phyloP scores from a whole-genome alignment of 2,888 invertebrate genomes.

The Dioctria rufipes region DNA sequence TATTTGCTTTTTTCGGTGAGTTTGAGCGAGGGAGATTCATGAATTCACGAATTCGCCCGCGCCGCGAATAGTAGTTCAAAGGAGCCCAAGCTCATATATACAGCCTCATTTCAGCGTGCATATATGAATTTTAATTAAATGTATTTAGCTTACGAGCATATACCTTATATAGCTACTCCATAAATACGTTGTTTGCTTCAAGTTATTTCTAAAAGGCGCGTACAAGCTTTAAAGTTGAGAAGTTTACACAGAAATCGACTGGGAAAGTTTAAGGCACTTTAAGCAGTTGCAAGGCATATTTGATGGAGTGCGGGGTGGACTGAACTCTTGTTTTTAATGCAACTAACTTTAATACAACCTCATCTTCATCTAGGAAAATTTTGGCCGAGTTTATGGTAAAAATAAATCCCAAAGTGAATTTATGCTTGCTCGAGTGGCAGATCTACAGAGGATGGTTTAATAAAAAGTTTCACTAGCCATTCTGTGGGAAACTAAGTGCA shows the following conservation, averaged over 20 bases:
- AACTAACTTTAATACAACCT: conserved; percentile 40
- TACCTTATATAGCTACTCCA: conserved; percentile 4
- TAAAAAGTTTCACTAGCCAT: conserved; percentile 42
- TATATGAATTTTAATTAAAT: conserved; percentile 56
- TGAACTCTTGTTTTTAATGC: conserved; percentile 42
- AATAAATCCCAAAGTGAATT: conserved; percentile 40
- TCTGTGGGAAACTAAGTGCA: neutral
- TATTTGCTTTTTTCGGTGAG: conserved; percentile 12
- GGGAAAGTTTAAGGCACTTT: conserved; percentile 37
- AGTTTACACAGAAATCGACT: conserved; percentile 11
- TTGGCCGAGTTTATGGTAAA: conserved; percentile 28
- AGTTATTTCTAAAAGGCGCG: conserved; percentile 37
- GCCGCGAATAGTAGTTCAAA: conserved; percentile 4
- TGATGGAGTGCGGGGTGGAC: neutral
- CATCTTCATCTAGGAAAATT: conserved; percentile 45
- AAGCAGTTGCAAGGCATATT: conserved; percentile 20
- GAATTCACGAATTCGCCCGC: neutral
- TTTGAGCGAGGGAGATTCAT: neutral
- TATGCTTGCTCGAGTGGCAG: neutral
- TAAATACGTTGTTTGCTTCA: conserved; percentile 30
- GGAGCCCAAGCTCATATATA: neutral
- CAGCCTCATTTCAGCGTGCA: conserved; percentile 28
- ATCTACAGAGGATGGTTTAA: conserved; percentile 8
- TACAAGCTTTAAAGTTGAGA: conserved; percentile 42
- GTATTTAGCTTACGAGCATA: conserved; percentile 36